A percentile compares a stretch with the other conserved stretches of the same genome.
These are phyloP conservation scores for Mythimna pallens DNA, from an alignment of 2,888 invertebrate species.

Conservation along the genomic window DNA sequence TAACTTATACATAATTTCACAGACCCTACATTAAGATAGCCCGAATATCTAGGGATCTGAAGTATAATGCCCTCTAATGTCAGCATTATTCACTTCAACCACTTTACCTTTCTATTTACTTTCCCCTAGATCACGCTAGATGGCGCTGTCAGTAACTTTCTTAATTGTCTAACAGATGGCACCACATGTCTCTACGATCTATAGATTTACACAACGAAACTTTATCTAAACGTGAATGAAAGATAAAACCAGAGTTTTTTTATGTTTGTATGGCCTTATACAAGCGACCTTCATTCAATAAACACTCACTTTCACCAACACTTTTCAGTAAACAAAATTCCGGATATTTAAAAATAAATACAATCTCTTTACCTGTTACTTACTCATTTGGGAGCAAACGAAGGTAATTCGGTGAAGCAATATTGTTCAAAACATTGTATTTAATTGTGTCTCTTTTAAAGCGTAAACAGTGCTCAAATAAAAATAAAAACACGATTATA, in stretches of 20 bases:
- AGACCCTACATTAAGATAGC: not conserved
- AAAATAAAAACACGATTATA: slow-evolving; percentile 20
- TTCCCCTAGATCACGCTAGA: slow-evolving; percentile 46
- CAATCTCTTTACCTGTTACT: slow-evolving; percentile 82
- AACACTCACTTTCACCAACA: slow-evolving; percentile 81
- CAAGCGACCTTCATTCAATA: slow-evolving; percentile 76
- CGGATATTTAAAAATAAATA: slow-evolving; percentile 78
- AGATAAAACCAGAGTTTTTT: slow-evolving; percentile 63
- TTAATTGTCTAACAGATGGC: slow-evolving; percentile 73
- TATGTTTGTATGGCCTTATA: slow-evolving; percentile 72
- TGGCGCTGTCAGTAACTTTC: slow-evolving; percentile 38
- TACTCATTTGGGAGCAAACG: slow-evolving; percentile 74
- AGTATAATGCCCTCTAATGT: slow-evolving; percentile 67
- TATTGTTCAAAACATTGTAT: slow-evolving; percentile 54
- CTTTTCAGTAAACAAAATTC: slow-evolving; percentile 81
- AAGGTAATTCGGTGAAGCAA: slow-evolving; percentile 79
- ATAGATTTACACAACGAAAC: slow-evolving; percentile 23
- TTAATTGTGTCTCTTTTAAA: slow-evolving; percentile 23
- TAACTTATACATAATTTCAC: too few species aligned
- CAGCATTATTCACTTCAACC: slow-evolving; percentile 39
- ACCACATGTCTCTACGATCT: slow-evolving; percentile 54
- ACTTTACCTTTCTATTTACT: slow-evolving; percentile 40
- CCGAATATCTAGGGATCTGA: not conserved
- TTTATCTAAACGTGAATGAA: slow-evolving; percentile 62
- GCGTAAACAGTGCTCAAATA: slow-evolving; percentile 18